Conservation (phyloP, 2,113 vertebrate genomes). For the Arizona elegans region DNA sequence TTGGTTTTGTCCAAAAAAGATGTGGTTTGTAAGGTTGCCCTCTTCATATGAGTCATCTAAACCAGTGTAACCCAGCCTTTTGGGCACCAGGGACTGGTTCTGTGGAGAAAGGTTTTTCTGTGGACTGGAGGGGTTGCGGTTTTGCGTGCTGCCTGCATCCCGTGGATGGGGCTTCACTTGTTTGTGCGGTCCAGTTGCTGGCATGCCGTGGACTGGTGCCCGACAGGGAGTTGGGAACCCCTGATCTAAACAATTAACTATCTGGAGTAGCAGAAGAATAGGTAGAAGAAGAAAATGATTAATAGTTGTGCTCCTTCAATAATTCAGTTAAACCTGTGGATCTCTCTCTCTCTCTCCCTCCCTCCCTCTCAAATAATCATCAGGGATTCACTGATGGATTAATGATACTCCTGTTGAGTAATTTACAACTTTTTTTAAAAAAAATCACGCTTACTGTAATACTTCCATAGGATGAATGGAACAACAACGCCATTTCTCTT, state of each 20-base stretch:
- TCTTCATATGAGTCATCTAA: neutral
- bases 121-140: too few relatives aligned
- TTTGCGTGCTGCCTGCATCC: too few relatives aligned
- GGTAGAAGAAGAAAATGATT: neutral
- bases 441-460: neutral
- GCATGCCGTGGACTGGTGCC: too few relatives aligned
- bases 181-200: too few relatives aligned
- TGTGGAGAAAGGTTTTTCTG: too few relatives aligned
- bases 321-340: neutral
- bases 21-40: neutral
- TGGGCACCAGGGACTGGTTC: too few relatives aligned
- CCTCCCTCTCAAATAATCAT: too few relatives aligned
- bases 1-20: neutral
- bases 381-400: neutral
- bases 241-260: too few relatives aligned
- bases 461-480: neutral
- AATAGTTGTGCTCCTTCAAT: neutral
- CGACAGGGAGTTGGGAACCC: too few relatives aligned
- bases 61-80: too few relatives aligned
- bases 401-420: neutral
- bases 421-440: neutral
- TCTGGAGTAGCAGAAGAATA: neutral
- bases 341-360: neutral
- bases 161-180: too few relatives aligned
- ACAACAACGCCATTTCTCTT: neutral